These are phyloP conservation scores for Aythya baeri DNA, from an alignment of 2,113 vertebrate genomes.

Conservation along the genomic window DNA sequence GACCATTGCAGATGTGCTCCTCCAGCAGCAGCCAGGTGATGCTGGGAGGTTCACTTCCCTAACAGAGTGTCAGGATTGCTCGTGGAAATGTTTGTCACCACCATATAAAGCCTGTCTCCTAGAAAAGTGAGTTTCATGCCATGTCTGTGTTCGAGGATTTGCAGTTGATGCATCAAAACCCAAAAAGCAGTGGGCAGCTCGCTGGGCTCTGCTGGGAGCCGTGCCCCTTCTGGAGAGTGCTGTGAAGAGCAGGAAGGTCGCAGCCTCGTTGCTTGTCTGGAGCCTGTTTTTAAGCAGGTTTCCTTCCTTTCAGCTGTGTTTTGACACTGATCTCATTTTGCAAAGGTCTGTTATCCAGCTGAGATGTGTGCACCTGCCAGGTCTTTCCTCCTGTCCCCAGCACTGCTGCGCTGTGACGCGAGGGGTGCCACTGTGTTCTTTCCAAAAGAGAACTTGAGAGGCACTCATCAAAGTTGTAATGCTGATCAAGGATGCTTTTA, in stretches of 20 bases:
- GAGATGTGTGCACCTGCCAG: fast-evolving
- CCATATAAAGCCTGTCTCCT: background rate
- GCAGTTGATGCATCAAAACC: background rate
- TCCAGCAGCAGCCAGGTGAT: background rate
- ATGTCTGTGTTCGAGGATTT: background rate
- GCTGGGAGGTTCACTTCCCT: background rate
- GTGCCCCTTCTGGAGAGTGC: fast-evolving
- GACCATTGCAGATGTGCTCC: fast-evolving
- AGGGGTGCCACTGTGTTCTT: background rate
- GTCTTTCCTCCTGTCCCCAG: background rate
- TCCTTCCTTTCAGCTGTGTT: background rate
- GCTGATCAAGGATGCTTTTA: background rate
- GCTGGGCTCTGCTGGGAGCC: background rate
- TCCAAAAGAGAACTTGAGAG: too few relatives aligned
- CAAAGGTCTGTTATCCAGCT: background rate
- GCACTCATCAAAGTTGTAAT: fast-evolving
- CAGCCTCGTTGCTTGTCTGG: background rate
- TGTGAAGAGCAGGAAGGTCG: background rate
- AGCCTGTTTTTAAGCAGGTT: background rate
- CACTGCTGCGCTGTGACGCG: too few relatives aligned
- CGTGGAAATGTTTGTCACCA: background rate
- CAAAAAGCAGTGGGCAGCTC: background rate
- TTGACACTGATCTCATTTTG: background rate
- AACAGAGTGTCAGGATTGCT: background rate
- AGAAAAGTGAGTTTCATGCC: background rate